phyloP scores from a whole-genome alignment of 1,140 invertebrate species.

The Caenorhabditis brenneri region DNA sequence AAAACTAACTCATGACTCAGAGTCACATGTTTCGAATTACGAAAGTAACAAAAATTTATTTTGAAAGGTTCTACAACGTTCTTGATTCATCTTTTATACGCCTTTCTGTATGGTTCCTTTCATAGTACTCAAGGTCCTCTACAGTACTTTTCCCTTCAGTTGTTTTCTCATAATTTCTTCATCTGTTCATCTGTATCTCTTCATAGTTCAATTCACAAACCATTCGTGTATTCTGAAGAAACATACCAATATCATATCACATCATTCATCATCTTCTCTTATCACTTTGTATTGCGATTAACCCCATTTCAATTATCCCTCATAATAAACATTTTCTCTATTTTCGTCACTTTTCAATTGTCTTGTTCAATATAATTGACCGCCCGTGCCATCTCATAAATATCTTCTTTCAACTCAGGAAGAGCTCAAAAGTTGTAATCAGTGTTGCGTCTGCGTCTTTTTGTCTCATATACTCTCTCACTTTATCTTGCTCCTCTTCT shows the following conservation, averaged over 20 bases:
- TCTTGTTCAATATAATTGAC: constrained; percentile 2
- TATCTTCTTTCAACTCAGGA: background rate
- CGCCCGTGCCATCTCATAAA: constrained; percentile 7
- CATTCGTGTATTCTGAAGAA: background rate
- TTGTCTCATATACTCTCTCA: background rate
- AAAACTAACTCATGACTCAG: too few relatives aligned
- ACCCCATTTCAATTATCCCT: background rate
- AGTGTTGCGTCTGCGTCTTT: background rate
- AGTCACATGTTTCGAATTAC: too few relatives aligned
- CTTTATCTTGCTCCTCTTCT: background rate
- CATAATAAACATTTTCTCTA: background rate
- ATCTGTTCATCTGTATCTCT: too few relatives aligned
- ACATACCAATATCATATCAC: background rate
- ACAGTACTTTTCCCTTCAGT: too few relatives aligned
- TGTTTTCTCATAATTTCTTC: too few relatives aligned
- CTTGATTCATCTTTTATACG: too few relatives aligned
- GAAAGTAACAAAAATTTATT: too few relatives aligned
- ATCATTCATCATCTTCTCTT: background rate
- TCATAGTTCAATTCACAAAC: too few relatives aligned
- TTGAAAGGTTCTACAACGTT: too few relatives aligned
- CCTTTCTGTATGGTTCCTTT: too few relatives aligned
- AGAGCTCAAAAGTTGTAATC: constrained; percentile 27
- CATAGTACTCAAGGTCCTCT: too few relatives aligned
- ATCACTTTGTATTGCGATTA: background rate
- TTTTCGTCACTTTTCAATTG: background rate